phyloP scores from a whole-genome alignment of 2,888 invertebrate genomes.

The Netelia fuscicornis region DNA sequence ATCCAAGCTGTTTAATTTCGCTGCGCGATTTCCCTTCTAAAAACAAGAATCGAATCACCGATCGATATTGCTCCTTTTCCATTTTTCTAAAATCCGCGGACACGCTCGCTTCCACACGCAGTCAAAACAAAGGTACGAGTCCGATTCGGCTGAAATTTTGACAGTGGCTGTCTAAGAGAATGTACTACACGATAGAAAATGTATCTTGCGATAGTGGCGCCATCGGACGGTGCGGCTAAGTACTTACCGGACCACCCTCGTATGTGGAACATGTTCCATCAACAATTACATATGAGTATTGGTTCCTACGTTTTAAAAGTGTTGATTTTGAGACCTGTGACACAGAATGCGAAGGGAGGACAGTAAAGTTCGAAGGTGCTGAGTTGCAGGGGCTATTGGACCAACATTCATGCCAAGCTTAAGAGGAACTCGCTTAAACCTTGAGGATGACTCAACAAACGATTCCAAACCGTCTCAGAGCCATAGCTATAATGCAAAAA shows the following conservation, averaged over 20 bases:
- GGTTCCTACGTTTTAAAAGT: not conserved
- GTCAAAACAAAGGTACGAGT: not conserved
- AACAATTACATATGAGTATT: not conserved
- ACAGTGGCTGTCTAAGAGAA: not conserved
- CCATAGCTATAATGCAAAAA: not conserved
- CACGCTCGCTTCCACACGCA: conserved; percentile 1
- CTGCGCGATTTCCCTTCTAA: not conserved
- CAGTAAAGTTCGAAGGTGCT: conserved; percentile 39
- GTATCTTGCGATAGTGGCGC: no score
- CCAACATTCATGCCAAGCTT: conserved; percentile 68
- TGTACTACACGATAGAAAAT: no score
- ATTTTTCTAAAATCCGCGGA: conserved; percentile 14
- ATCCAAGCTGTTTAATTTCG: conserved; percentile 34
- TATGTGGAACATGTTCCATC: conserved; percentile 5
- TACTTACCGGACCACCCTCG: no score
- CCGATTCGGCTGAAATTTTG: conserved; percentile 2
- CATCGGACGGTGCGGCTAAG: no score
- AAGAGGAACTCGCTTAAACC: conserved; percentile 65
- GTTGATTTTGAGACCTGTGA: not conserved
- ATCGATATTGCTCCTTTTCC: conserved; percentile 23
- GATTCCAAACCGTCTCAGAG: conserved; percentile 58
- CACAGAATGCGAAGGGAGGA: not conserved
- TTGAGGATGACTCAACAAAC: conserved; percentile 66
- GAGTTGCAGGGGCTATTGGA: conserved; percentile 66
- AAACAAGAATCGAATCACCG: conserved; percentile 1